Evolutionary conservation across 2,113 vertebrate genomes (phyloP), one percentile per base, ranked within the genome.

Genomic region (Platysternon megacephalum): DNA sequence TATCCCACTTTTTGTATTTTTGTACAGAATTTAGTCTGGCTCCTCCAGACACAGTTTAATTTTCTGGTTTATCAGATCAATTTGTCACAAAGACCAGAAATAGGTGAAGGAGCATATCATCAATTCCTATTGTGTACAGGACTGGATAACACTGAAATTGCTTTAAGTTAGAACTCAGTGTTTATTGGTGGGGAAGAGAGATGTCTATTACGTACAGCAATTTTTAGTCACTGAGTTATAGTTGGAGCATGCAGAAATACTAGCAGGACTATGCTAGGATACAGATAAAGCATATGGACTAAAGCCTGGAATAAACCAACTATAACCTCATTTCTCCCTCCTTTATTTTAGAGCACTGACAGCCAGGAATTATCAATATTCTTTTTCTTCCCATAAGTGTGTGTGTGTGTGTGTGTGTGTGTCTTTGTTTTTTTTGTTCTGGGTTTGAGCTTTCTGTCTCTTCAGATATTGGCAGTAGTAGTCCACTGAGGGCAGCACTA

Each of bases 21-120:
- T 87, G 76, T 78, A 35, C 56, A 85, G 76, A 96, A 93, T 96
- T 98, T 95, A 95, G 87, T 96, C 79, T 95, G 94, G 84, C 76
- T 98, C 39, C 87, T 98, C 86, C 87, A 97, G 86, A 98, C 83
- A 95, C 1, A 58, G 82, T 97, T 98, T 98, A 97, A 97, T 98
- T 98, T 94, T 97, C 84, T 97, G 91, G 90, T 97, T 98, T 98
- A 97, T 95, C 85, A 97, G 95, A 97, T 97, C 81, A 96, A 97
- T 96, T 98, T 97, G 93, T 97, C 95, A 97, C 44, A 65, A 96
- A 93, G 87, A 88, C 81, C 51, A 97, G 92, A 97, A 79, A 81
- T 51, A 95, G 56, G 92, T 96, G 96, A 98, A 98, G 98, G 95
- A 97, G 93, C 93, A 97, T 90, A 97, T 97, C 95, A 97, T 97